A percentile compares a stretch with the other conserved stretches of the same genome.
phyloP scores from a whole-genome alignment of 2,888 invertebrate species.

The Palloptera scutellata region DNA sequence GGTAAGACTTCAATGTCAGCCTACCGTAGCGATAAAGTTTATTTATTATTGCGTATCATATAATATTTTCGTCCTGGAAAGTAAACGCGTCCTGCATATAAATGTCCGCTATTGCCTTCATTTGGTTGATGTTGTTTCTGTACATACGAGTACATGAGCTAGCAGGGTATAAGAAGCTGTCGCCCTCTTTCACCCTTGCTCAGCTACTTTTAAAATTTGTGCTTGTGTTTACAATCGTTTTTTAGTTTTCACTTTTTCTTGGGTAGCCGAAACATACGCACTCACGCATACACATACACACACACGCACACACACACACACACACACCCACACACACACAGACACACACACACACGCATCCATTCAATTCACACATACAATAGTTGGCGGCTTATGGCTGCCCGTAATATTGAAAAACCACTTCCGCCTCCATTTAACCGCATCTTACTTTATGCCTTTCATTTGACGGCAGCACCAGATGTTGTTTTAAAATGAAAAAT shows the following conservation, averaged over 20 bases:
- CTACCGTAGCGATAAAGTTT: background rate
- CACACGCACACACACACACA: background rate
- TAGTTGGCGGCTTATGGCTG: background rate
- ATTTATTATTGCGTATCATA: slow-evolving; percentile 12
- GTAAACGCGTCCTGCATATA: slow-evolving; percentile 33
- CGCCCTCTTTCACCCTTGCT: background rate
- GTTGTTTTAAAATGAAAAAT: slow-evolving; percentile 49
- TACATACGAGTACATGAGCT: slow-evolving; percentile 2
- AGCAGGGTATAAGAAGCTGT: slow-evolving; percentile 6
- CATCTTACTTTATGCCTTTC: slow-evolving; percentile 46
- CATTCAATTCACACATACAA: no score
- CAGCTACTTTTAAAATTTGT: background rate
- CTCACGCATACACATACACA: background rate
- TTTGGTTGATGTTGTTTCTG: slow-evolving; percentile 14
- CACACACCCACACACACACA: no score
- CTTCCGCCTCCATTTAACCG: background rate
- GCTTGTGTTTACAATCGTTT: background rate
- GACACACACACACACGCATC: background rate
- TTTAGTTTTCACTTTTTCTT: slow-evolving; percentile 3
- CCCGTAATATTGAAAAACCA: background rate
- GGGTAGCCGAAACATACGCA: background rate
- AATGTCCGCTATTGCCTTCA: slow-evolving; percentile 37
- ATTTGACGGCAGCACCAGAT: slow-evolving; percentile 51
- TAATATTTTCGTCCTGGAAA: background rate
- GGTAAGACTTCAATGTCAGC: no score